These are phyloP conservation scores for Vireo griseus DNA, from an alignment of 2,797 vertebrate genomes.

Conservation along the genomic window DNA sequence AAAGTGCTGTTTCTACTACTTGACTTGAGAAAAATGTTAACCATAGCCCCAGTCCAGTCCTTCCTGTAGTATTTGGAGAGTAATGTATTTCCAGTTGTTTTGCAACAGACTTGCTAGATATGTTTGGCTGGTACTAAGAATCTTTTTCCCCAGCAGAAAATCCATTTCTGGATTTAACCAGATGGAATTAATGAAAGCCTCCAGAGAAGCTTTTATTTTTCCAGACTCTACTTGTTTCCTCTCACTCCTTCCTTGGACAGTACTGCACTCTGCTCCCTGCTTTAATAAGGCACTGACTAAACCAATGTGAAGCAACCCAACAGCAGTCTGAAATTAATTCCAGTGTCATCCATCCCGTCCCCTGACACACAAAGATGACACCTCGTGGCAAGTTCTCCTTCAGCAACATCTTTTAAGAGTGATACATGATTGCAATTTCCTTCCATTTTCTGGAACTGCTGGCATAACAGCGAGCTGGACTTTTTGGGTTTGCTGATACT, in stretches of 20 bases:
- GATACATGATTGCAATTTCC: conserved; percentile 12
- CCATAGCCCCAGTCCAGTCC: no score
- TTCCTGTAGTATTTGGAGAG: not conserved
- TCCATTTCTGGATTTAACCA: not conserved
- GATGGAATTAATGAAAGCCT: not conserved
- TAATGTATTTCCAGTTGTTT: not conserved
- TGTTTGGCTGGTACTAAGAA: not conserved
- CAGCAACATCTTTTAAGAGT: conserved; percentile 2
- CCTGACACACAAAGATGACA: not conserved
- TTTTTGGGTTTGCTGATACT: not conserved
- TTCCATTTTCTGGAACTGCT: not conserved
- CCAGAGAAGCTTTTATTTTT: not conserved
- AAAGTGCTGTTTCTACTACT: not conserved
- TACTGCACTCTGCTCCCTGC: not conserved
- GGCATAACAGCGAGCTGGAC: not conserved
- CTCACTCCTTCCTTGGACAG: not conserved
- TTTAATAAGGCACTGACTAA: not conserved
- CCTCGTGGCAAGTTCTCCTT: not conserved
- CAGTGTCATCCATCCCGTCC: not conserved
- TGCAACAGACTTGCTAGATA: not conserved
- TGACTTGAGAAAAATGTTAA: not conserved
- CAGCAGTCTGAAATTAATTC: not conserved
- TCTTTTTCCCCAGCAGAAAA: not conserved
- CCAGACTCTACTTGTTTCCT: not conserved
- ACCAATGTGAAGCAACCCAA: not conserved